Base-by-base conservation (phyloP, 2,113 vertebrate species). In the Lepidiolamprologus cunningtoni region DNA sequence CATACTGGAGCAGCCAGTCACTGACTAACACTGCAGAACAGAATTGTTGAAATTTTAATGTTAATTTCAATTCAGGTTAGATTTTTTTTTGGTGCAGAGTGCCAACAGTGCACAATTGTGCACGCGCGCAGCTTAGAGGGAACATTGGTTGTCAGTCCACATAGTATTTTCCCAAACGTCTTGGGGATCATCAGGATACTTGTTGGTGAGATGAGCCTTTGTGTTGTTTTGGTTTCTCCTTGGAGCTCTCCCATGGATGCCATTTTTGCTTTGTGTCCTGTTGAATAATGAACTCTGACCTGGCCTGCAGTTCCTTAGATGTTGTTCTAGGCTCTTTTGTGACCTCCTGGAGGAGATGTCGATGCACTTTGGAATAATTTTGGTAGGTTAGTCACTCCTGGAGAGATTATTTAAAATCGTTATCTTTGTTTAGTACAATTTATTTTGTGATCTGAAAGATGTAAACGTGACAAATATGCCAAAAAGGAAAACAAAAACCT, bases 11-110 rank as follows among this genome's bases (percentile, higher is more conserved):
- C 54, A 55, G 21, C 54, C 21, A 26, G 12, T 8, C 54, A 57
- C 52, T 54, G 54, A 8, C 54, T 26, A 0, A 57, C 23, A 57
- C 53, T 14, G 12, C 54, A 57, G 0, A 57, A 57, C 54, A 57
- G 23, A 3, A 14, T 8, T 8, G 23, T 54, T 54, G 0, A 54
- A 12, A 0, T 57, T 26, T 26, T 26, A 57, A 26, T 57, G 0
- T 26, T 26, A 54, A 54, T 50, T 50, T 17, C 16, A 21, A 53
- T 53, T n/a, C 19, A 21, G 52, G 19, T 53, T 53, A 11, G 19
- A 21, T 52, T 21, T 21, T 19, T 50, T n/a, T 53, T 57, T 0
- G 13, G 53, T 0, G 11, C 54, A 57, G 54, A 26, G 21, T 3
- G n/a, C 54, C 12, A 57, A 1, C 23, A 57, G 54, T 2, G n/a